Evolutionary conservation across 2,113 vertebrate genomes (phyloP).

Genomic region (Hippotragus niger): DNA sequence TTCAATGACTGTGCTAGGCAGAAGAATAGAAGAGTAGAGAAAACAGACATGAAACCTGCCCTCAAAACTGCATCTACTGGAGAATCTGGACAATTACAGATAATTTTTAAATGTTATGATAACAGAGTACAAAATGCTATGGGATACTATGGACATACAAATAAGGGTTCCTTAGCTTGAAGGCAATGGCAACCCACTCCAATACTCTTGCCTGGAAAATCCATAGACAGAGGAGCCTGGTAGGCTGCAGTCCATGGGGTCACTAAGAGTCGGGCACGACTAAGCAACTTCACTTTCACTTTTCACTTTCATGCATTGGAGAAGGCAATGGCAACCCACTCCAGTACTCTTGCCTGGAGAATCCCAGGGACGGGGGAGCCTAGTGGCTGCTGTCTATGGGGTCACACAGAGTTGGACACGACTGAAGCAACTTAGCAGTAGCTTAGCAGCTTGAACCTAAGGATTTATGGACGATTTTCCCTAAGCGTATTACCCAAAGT

Average conservation of each 20-base stretch:
- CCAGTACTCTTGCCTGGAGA: no score
- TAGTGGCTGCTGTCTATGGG: no score
- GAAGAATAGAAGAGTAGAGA: neutral
- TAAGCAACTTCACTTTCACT: no score
- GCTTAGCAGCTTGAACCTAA: neutral
- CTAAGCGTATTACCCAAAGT: neutral
- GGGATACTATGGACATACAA: neutral
- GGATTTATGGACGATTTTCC: neutral
- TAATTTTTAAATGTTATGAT: neutral
- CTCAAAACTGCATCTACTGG: neutral
- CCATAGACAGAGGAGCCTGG: no score
- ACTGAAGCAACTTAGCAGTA: no score
- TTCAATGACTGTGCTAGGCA: neutral
- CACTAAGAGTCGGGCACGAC: accelerated
- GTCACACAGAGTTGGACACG: accelerated
- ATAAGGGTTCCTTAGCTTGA: neutral
- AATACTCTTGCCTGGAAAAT: no score
- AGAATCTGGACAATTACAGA: neutral
- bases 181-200: no score
- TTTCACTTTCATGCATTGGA: no score
- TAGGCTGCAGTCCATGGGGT: no score
- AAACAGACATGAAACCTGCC: neutral
- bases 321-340: no score
- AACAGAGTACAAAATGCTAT: neutral
- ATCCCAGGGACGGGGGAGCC: no score